Base-by-base conservation (phyloP, 2,113 vertebrate genomes). In the Amphiprion ocellaris region DNA sequence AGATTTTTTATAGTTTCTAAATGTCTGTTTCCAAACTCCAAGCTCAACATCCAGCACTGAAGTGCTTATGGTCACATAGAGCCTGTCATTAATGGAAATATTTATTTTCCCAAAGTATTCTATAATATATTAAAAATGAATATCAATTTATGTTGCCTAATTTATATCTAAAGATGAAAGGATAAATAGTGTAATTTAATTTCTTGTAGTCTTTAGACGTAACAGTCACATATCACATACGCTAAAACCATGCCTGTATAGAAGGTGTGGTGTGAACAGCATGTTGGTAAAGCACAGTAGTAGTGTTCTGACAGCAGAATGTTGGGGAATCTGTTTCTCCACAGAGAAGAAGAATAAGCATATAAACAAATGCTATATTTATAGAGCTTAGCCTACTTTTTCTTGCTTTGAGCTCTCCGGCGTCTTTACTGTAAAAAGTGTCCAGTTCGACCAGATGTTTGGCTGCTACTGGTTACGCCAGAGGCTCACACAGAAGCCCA, bases 361-460 rank as follows among this genome's bases (percentile, higher is more conserved):
- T 50, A 60, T 24, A 24, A 82, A 58, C 39, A 41, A 33, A 58
- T 68, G 23, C 23, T 61, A 26, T 28, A 59, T 79, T 46, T 77
- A 23, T 59, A 23, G 44, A 55, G 17, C 30, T 49, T 44, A 67
- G n/a, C 46, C 33, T 30, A 41, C 17, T 28, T 76, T 60, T 62
- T 58, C 55, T 69, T 21, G 4, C 17, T 69, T 58, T 50, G 67
- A 75, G 15, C 53, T 58, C 59, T 65, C 21, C 19, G 26, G 10
- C 24, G 59, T 69, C 16, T 65, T 69, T 73, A 12, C 15, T 30
- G 9, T 49, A 24, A 62, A 56, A 61, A 69, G 8, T 33, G 15
- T 72, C 52, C 39, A 50, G 26, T 64, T 10, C 24, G 60, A 63
- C 52, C 58, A 77, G 16, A 79, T 86, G 75, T 72, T 75, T 56